These are phyloP conservation scores for Amphipyra tragopoginis DNA, from an alignment of 2,888 invertebrate species.

Conservation along the genomic window DNA sequence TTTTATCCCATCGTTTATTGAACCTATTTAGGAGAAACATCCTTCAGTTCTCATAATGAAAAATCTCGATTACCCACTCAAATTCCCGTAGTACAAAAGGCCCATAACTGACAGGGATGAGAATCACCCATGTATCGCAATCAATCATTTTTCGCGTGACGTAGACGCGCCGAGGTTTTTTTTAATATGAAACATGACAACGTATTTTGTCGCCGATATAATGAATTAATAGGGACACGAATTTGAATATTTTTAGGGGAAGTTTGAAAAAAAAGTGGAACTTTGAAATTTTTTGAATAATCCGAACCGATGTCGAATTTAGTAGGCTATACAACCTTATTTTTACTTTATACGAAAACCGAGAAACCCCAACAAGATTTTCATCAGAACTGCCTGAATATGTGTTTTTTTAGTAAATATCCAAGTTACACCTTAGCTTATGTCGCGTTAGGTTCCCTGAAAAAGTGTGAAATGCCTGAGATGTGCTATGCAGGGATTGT, in stretches of 20 bases:
- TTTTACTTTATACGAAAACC: too few species aligned
- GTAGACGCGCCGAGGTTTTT: constrained; percentile 56
- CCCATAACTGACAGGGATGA: constrained; percentile 11
- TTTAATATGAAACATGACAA: constrained; percentile 72
- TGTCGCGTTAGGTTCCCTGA: too few species aligned
- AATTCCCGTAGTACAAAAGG: constrained; percentile 26
- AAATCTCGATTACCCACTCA: constrained; percentile 30
- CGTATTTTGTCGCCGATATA: constrained; percentile 54
- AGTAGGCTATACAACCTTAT: too few species aligned
- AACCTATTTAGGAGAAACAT: constrained; percentile 7
- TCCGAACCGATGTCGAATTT: too few species aligned
- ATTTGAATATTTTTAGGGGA: constrained; percentile 43
- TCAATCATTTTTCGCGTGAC: constrained; percentile 70
- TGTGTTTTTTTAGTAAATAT: too few species aligned
- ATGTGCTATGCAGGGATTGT: too few species aligned
- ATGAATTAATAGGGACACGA: constrained; percentile 54
- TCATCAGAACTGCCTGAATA: too few species aligned
- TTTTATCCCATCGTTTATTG: background rate
- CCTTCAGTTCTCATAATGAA: constrained; percentile 15
- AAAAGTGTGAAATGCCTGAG: too few species aligned
- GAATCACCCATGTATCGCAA: constrained; percentile 51
- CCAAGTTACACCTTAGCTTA: too few species aligned
- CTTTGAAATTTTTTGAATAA: too few species aligned
- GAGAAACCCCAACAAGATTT: too few species aligned
- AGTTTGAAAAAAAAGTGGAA: constrained; percentile 12